Evolutionary conservation across 2,113 vertebrate species (phyloP).

Genomic region (Sapajus apella): DNA sequence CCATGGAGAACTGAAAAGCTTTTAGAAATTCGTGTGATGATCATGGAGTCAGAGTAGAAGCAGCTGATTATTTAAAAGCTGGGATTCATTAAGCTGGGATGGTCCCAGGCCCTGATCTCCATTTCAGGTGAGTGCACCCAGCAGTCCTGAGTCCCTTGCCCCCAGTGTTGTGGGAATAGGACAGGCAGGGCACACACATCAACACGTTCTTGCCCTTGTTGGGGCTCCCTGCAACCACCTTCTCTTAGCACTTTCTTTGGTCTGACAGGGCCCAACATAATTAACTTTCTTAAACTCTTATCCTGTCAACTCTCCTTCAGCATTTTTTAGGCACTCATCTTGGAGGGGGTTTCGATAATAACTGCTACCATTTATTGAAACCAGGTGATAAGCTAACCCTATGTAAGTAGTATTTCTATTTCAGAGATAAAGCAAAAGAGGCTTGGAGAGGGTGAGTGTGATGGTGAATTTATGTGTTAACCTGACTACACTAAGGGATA

Average conservation of each 20-base stretch:
- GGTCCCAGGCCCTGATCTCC: background rate
- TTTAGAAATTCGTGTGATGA: background rate
- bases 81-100: background rate
- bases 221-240: background rate
- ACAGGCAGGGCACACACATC: background rate
- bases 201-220: background rate
- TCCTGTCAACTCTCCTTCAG: background rate
- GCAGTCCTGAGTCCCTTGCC: background rate
- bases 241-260: background rate
- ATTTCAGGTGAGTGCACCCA: accelerated
- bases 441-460: background rate
- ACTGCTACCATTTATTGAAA: background rate
- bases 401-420: background rate
- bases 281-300: background rate
- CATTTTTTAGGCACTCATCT: background rate
- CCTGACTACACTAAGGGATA: background rate
- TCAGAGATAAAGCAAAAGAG: background rate
- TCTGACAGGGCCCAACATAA: background rate
- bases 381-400: background rate
- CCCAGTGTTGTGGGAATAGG: too few relatives aligned
- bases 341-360: background rate
- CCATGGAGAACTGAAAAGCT: background rate
- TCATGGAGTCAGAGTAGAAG: background rate
- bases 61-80: background rate
- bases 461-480: background rate